Conservation (phyloP, 1,140 invertebrate genomes). For the Nomia melanderi region DNA sequence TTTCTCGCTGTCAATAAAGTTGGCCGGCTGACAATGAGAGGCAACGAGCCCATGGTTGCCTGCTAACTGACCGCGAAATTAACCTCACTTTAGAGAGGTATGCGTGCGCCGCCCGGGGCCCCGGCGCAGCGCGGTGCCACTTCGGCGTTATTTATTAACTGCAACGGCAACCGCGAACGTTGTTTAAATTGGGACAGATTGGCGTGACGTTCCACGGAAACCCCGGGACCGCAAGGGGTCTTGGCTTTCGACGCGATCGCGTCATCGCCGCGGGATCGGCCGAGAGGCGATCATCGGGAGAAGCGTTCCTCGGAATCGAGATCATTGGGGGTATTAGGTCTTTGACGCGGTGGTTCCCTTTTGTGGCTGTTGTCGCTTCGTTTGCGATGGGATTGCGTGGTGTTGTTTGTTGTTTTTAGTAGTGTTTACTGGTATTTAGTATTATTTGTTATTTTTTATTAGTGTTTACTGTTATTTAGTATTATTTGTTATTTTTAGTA, state of each 20-base stretch:
- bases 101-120: slow-evolving; percentile 47
- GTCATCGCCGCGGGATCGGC: slow-evolving; percentile 1
- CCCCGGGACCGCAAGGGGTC: slow-evolving; percentile 41
- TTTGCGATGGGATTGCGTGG: no score
- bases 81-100: slow-evolving; percentile 70
- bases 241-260: not conserved
- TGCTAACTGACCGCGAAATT: slow-evolving; percentile 66
- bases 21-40: slow-evolving; percentile 60
- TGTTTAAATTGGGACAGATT: slow-evolving; percentile 68
- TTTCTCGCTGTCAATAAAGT: slow-evolving; percentile 62
- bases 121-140: slow-evolving; percentile 22
- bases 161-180: slow-evolving; percentile 56
- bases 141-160: slow-evolving; percentile 65
- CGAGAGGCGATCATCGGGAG: not conserved
- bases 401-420: no score
- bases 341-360: no score
- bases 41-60: slow-evolving; percentile 58
- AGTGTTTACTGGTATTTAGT: no score
- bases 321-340: no score
- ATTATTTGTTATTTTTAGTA: no score
- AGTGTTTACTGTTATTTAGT: no score
- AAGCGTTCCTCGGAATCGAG: slow-evolving; percentile 16
- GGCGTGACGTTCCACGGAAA: slow-evolving; percentile 61
- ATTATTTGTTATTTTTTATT: no score
- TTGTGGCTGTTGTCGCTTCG: no score